Conservation (phyloP, 2,888 invertebrate species). For the Pyrrhosoma nymphula region DNA sequence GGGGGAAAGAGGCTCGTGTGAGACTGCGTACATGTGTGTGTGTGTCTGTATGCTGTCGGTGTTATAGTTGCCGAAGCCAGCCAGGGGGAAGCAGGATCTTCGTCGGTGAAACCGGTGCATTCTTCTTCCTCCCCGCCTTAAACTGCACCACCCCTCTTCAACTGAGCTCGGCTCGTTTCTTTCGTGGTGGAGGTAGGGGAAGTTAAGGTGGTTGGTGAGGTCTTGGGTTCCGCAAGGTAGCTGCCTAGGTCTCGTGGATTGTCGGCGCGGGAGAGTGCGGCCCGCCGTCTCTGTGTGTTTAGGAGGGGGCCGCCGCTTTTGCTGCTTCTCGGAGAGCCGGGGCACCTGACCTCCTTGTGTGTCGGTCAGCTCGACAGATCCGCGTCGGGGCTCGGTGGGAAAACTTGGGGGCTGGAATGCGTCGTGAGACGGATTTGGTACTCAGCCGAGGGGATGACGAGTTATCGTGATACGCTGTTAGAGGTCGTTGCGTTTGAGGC, state of each 20-base stretch:
- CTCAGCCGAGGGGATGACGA: neutral
- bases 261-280: no score
- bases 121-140: neutral
- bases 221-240: no score
- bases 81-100: neutral
- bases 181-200: neutral
- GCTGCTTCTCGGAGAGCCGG: neutral
- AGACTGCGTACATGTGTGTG: no score
- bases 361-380: neutral
- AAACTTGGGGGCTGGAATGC: neutral
- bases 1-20: no score
- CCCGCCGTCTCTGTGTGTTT: neutral
- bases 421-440: neutral
- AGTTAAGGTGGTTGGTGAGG: neutral
- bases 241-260: no score
- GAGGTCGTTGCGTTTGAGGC: neutral
- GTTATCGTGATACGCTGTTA: neutral
- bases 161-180: neutral
- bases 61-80: neutral
- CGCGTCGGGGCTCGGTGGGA: slow-evolving; percentile 35
- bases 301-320: neutral
- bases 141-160: neutral
- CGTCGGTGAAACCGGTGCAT: neutral
- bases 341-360: neutral
- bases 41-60: neutral